Evolutionary conservation across 2,888 invertebrate genomes (phyloP).

Genomic region (Rhabditophanes sp.): DNA sequence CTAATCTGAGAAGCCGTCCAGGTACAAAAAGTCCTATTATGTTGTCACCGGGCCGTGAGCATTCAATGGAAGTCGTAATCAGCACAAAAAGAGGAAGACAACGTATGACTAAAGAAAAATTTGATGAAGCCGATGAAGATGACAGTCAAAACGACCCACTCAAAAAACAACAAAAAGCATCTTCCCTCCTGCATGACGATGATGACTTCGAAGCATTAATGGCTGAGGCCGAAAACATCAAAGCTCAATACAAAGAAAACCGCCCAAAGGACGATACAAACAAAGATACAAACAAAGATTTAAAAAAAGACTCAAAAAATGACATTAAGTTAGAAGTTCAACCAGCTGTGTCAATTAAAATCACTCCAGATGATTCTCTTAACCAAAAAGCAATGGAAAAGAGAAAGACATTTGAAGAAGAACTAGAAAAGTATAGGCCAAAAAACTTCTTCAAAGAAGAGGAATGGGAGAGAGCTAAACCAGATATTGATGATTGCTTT

Average conservation of each 20-base stretch:
- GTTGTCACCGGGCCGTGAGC: slow-evolving; percentile 32
- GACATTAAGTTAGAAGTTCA: too few relatives aligned
- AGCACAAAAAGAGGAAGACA: slow-evolving; percentile 34
- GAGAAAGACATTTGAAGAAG: slow-evolving; percentile 19
- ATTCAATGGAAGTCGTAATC: slow-evolving; percentile 40
- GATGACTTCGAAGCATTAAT: slow-evolving; percentile 21
- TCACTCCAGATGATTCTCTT: too few relatives aligned
- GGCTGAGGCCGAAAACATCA: slow-evolving; percentile 7
- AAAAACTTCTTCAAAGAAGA: slow-evolving; percentile 32
- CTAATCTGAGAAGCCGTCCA: slow-evolving; percentile 9
- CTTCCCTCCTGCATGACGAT: slow-evolving; percentile 23
- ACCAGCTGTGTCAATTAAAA: too few relatives aligned
- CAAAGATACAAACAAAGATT: too few relatives aligned
- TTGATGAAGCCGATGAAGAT: slow-evolving; percentile 9
- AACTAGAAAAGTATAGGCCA: slow-evolving; percentile 32
- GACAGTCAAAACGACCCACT: slow-evolving; percentile 3
- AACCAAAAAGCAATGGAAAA: slow-evolving; percentile 8
- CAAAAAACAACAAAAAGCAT: slow-evolving; percentile 5
- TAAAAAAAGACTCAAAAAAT: too few relatives aligned
- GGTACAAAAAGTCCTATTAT: slow-evolving; percentile 35
- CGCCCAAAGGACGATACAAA: slow-evolving; percentile 8
- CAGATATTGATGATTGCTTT: too few relatives aligned
- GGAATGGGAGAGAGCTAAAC: slow-evolving; percentile 15
- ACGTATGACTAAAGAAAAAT: slow-evolving; percentile 7
- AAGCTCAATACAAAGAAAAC: slow-evolving; percentile 6